These are phyloP conservation scores for Clupea harengus DNA, from an alignment of 2,113 vertebrate genomes.

Conservation along the genomic window DNA sequence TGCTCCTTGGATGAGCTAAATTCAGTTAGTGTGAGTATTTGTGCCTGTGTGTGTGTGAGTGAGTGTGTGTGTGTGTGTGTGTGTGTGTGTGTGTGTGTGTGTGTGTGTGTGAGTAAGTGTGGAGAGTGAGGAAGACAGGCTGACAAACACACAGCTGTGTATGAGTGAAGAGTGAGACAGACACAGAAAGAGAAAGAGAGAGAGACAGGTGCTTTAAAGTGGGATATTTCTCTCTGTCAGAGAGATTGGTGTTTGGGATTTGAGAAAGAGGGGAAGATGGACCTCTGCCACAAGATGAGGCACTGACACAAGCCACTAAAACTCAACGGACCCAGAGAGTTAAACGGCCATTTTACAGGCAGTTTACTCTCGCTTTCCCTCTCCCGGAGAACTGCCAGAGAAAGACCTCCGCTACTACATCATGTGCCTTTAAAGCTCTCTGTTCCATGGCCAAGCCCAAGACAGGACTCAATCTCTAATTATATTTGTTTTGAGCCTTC, in stretches of 20 bases:
- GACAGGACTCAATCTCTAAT: background rate
- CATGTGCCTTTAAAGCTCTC: background rate
- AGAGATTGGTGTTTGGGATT: background rate
- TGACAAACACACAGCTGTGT: background rate
- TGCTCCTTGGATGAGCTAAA: background rate
- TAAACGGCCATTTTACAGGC: background rate
- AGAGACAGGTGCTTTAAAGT: background rate
- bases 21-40: background rate
- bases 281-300: background rate
- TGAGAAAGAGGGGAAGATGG: background rate
- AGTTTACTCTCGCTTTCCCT: background rate
- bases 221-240: background rate
- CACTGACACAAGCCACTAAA: constrained; percentile 1
- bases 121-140: background rate
- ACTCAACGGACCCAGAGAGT: background rate
- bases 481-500: background rate
- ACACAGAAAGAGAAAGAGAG: background rate
- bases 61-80: background rate
- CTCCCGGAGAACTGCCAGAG: background rate
- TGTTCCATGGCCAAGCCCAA: background rate
- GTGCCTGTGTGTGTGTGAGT: background rate
- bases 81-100: background rate
- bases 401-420: background rate
- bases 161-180: background rate
- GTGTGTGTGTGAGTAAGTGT: too few species aligned